These are phyloP conservation scores for Turritopsis rubra DNA, from an alignment of 30 jellyfish, hydroid and myxozoan species.

Conservation along the genomic window DNA sequence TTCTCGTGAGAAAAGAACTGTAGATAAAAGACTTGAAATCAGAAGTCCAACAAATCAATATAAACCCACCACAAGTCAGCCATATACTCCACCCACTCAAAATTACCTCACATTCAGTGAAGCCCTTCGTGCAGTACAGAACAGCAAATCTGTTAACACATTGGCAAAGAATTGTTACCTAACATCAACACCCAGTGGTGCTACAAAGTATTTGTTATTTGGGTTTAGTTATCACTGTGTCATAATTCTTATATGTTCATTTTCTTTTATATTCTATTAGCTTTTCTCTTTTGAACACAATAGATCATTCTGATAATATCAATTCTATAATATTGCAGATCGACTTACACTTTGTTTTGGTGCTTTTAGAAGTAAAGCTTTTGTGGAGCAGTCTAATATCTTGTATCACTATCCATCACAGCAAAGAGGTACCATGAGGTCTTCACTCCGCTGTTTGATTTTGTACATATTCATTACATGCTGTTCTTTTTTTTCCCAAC, in stretches of 20 bases:
- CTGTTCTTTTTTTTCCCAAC: neutral
- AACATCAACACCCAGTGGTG: neutral
- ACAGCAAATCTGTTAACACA: constrained; percentile 1
- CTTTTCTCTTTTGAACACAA: too few species aligned
- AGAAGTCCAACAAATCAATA: neutral
- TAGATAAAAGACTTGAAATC: neutral
- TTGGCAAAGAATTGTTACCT: neutral
- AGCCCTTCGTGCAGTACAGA: constrained; percentile 75
- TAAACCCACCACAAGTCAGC: neutral
- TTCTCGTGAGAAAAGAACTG: neutral
- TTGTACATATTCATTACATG: too few species aligned
- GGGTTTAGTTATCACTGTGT: neutral
- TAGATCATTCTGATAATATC: too few species aligned
- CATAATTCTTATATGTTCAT: too few species aligned
- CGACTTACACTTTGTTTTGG: too few species aligned
- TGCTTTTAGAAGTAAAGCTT: neutral
- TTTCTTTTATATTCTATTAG: neutral
- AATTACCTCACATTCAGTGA: constrained; percentile 84
- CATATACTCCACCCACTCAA: constrained; percentile 50
- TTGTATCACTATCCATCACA: neutral
- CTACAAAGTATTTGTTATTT: neutral
- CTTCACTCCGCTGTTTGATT: too few species aligned
- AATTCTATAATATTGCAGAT: too few species aligned
- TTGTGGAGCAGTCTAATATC: neutral
- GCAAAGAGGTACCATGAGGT: neutral